phyloP scores from a whole-genome alignment of 2,797 vertebrate species.

The Numenius phaeopus region DNA sequence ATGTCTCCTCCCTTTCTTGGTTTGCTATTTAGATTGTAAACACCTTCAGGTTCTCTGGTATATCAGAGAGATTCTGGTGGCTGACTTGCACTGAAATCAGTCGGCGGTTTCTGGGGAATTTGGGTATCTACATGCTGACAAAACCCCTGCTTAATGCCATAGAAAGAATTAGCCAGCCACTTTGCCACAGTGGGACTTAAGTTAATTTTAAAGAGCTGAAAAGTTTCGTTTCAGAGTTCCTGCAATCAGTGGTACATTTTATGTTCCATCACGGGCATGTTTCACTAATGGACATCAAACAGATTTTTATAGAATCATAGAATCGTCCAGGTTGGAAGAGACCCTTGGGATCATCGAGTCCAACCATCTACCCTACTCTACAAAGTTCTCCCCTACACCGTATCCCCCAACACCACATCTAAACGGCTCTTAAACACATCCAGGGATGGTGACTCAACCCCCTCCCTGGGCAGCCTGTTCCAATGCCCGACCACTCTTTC shows the following conservation, averaged over 20 bases:
- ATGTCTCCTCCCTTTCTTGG: neutral
- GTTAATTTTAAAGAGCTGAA: neutral
- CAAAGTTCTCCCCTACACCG: too few relatives aligned
- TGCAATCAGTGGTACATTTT: neutral
- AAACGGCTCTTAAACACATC: too few relatives aligned
- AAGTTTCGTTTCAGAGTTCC: neutral
- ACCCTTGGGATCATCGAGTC: too few relatives aligned
- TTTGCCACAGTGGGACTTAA: neutral
- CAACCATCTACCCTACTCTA: too few relatives aligned
- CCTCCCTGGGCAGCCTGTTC: too few relatives aligned
- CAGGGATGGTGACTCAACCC: too few relatives aligned
- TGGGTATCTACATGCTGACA: neutral
- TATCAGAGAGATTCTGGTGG: neutral
- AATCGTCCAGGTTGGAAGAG: too few relatives aligned
- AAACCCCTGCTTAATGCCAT: neutral
- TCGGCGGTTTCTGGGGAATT: neutral
- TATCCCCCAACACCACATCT: too few relatives aligned
- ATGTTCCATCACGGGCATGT: neutral
- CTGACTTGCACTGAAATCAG: neutral
- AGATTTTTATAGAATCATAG: neutral
- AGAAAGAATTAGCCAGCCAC: slow-evolving; percentile 25
- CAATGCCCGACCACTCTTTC: too few relatives aligned
- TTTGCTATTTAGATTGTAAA: neutral
- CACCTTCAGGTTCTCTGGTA: neutral
- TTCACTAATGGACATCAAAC: neutral